Base-by-base conservation (phyloP, 2,888 invertebrate species). In the Crepidodera aurea region DNA sequence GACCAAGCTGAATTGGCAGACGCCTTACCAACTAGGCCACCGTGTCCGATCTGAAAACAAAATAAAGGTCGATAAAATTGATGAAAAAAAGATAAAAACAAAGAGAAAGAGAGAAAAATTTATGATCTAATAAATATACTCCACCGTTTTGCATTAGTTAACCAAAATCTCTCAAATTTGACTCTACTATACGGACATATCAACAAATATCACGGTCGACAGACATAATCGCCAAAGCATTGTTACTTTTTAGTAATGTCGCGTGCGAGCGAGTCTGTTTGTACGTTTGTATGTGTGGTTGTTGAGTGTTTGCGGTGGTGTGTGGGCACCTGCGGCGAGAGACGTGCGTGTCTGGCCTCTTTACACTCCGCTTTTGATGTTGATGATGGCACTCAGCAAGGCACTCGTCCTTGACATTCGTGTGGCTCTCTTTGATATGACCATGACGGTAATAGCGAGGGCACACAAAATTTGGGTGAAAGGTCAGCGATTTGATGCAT, bases 341-440 rank as follows among this genome's bases (percentile, higher is more conserved):
- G 34, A 50, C 46, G 54, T 55, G 53, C 29, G 54, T 60, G 60
- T 53, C 37, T 46, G 18, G 12, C 2, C 46, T 46, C 25, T 42
- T 42, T 32, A 39, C 53, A 42, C 37, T 39, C 55, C 15, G 50
- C 37, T 50, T 54, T 40, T 42, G 55, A 60, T 60, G 40, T 46
- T 19, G 54, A 16, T 56, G 56, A 56, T 46, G 56, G 56, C 56
- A 56, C 56, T 56, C 46, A 32, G 37, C 44, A 19, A 19, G 40
- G 46, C 34, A 34, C 46, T 46, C 56, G 56, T 46, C 56, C 56
- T 56, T 56, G 46, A 56, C 56, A 44, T 56, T 56, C 18, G 44
- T 32, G 44, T 46, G 15, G 25, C 27, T 40, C 37, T 39, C 39
- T 53, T 53, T 39, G 39, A 53, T 27, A 16, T 40, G 18, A 18